Percentiles rank a stretch among this genome's conserved stretches.
Evolutionary conservation across 2,113 vertebrate genomes (phyloP).

Genomic region (Stigmatopora argus): DNA sequence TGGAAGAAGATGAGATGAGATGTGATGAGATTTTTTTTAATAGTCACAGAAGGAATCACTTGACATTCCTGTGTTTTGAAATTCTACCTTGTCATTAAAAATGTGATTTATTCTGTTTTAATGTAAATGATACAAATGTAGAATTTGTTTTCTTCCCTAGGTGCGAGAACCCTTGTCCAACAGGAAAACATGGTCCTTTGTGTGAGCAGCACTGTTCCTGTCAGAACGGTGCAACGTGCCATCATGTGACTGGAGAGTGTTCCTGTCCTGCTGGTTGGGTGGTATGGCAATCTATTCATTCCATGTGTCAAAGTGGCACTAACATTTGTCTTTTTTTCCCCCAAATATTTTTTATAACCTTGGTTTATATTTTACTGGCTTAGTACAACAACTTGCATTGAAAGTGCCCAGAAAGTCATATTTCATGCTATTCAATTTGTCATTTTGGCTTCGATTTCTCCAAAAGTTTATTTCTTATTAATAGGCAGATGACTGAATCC

Average conservation of each 20-base stretch:
- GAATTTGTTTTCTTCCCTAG: conserved; percentile 47
- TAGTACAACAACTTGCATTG: too few relatives aligned
- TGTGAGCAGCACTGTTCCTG: conserved; percentile 88
- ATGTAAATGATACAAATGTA: not conserved
- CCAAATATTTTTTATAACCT: too few relatives aligned
- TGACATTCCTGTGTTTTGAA: not conserved
- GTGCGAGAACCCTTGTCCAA: conserved; percentile 84
- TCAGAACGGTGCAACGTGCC: conserved; percentile 85
- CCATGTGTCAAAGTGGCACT: not conserved
- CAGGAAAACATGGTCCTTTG: conserved; percentile 82
- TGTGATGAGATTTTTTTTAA: too few relatives aligned
- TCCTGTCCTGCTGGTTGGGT: conserved; percentile 85
- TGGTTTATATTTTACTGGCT: too few relatives aligned
- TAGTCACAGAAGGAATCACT: not conserved
- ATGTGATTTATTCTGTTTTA: not conserved
- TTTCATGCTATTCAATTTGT: too few relatives aligned
- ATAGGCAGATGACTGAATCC: too few relatives aligned
- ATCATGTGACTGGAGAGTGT: conserved; percentile 86
- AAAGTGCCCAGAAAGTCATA: too few relatives aligned
- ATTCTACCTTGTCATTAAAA: not conserved
- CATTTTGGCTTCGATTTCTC: too few relatives aligned
- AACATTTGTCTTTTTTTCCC: too few relatives aligned
- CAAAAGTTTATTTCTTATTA: too few relatives aligned
- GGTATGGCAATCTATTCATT: conserved; percentile 60
- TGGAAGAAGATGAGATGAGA: too few relatives aligned